Evolutionary conservation across 2,797 vertebrate genomes (phyloP).

Genomic region (Acestrorhynchus altus): DNA sequence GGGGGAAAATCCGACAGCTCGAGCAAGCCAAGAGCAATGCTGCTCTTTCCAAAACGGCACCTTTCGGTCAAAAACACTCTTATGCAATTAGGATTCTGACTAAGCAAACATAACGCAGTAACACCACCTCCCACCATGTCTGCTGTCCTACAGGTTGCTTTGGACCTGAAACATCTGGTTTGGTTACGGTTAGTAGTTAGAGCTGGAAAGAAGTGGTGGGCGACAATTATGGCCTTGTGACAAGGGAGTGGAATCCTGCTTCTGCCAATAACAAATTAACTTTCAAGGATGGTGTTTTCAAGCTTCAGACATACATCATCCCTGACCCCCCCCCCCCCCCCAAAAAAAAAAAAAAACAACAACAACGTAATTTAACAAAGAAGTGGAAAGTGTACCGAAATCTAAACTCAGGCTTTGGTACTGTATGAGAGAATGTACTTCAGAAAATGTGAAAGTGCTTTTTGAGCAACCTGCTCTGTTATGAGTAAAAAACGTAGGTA

Average conservation of each 20-base stretch:
- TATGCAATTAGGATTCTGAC: slow-evolving; percentile 56
- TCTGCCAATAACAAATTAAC: slow-evolving; percentile 39
- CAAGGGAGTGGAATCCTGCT: slow-evolving; percentile 49
- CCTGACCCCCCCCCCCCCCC: neutral
- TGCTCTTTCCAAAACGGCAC: slow-evolving; percentile 51
- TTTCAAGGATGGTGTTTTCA: slow-evolving; percentile 40
- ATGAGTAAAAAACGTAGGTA: slow-evolving; percentile 8
- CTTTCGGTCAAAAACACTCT: slow-evolving; percentile 48
- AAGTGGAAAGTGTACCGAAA: neutral
- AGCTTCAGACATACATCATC: neutral
- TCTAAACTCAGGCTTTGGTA: neutral
- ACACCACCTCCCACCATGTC: slow-evolving; percentile 54
- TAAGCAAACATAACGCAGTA: slow-evolving; percentile 51
- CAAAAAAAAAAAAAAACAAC: neutral
- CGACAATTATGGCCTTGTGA: slow-evolving; percentile 46
- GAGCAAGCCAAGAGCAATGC: slow-evolving; percentile 5
- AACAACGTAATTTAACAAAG: too few species aligned
- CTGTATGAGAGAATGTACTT: slow-evolving; percentile 1
- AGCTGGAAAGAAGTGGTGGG: slow-evolving; percentile 55
- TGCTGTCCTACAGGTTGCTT: slow-evolving; percentile 54
- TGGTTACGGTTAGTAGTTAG: slow-evolving; percentile 51
- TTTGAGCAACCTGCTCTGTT: neutral
- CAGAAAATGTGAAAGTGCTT: slow-evolving; percentile 28
- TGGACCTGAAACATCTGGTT: slow-evolving; percentile 55
- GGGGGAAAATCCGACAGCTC: slow-evolving; percentile 19